These are phyloP conservation scores for Stegodyphus mimosarum DNA, from an alignment of 1,140 invertebrate genomes.

Conservation along the genomic window DNA sequence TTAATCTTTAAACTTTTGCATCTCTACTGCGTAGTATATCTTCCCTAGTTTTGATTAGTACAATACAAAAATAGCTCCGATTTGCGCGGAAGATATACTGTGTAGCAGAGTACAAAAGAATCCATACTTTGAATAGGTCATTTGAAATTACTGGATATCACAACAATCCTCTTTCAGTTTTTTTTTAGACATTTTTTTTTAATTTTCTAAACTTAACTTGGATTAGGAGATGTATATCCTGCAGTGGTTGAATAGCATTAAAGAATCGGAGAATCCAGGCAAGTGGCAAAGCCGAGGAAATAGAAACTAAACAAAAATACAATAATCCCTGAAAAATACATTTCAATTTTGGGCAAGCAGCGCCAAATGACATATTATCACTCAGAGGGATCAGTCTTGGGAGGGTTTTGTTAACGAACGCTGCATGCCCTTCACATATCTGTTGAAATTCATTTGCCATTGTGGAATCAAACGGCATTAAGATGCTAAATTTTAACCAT, in stretches of 20 bases:
- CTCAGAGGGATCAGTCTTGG: neutral
- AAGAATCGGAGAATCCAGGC: neutral
- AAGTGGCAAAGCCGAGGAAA: neutral
- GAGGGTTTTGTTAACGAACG: neutral
- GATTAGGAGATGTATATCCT: too few relatives aligned
- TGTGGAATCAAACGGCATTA: neutral
- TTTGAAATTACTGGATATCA: too few relatives aligned
- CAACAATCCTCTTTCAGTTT: too few relatives aligned
- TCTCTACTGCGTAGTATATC: neutral
- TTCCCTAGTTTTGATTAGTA: slow-evolving; percentile 60
- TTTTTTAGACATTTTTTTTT: too few relatives aligned
- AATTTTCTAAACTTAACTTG: too few relatives aligned
- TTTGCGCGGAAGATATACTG: slow-evolving; percentile 17
- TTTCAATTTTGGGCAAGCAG: neutral
- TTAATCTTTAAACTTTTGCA: neutral
- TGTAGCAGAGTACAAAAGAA: neutral
- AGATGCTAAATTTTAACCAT: neutral
- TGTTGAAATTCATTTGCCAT: neutral
- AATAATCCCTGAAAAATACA: neutral
- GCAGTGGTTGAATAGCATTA: neutral
- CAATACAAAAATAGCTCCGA: slow-evolving; percentile 61
- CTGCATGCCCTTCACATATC: neutral
- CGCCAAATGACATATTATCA: slow-evolving; percentile 3
- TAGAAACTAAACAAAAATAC: neutral
- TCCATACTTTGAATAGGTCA: slow-evolving; percentile 48